A percentile compares a stretch with the other conserved stretches of the same genome.
Conservation (phyloP, 2,888 invertebrate species). For the Creontiades dilutus region DNA sequence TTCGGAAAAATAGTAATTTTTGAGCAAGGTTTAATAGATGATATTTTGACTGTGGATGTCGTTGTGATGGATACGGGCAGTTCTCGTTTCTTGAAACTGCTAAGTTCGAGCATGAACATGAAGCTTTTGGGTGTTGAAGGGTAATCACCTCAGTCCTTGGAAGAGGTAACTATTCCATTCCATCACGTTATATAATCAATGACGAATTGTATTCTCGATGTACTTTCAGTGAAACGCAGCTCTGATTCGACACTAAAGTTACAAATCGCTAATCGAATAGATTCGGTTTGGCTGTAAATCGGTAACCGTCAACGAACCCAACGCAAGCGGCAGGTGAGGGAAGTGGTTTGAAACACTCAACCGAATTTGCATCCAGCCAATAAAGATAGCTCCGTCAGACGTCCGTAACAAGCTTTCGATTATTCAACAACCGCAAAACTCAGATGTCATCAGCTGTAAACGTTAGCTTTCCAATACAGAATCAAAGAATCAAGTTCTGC, state of each 20-base stretch:
- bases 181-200: too few relatives aligned
- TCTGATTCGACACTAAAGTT: background rate
- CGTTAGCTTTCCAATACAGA: background rate
- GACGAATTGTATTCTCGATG: too few relatives aligned
- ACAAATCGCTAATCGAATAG: background rate
- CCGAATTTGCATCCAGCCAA: slow-evolving; percentile 1
- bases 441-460: background rate
- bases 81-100: too few relatives aligned
- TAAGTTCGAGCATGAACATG: too few relatives aligned
- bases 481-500: too few relatives aligned
- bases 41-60: too few relatives aligned
- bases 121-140: too few relatives aligned
- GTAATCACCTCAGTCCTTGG: too few relatives aligned
- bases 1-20: too few relatives aligned
- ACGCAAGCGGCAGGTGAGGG: background rate
- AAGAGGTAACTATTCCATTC: too few relatives aligned
- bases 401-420: slow-evolving; percentile 9
- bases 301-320: background rate
- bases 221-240: background rate
- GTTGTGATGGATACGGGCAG: too few relatives aligned
- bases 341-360: background rate
- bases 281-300: background rate
- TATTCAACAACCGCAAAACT: background rate
- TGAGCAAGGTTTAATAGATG: too few relatives aligned
- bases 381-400: background rate